A percentile compares a stretch with the other conserved stretches of the same genome.
These are phyloP conservation scores for Trididemnum clinides DNA, from an alignment of 23 tunicate genomes.

Conservation along the genomic window DNA sequence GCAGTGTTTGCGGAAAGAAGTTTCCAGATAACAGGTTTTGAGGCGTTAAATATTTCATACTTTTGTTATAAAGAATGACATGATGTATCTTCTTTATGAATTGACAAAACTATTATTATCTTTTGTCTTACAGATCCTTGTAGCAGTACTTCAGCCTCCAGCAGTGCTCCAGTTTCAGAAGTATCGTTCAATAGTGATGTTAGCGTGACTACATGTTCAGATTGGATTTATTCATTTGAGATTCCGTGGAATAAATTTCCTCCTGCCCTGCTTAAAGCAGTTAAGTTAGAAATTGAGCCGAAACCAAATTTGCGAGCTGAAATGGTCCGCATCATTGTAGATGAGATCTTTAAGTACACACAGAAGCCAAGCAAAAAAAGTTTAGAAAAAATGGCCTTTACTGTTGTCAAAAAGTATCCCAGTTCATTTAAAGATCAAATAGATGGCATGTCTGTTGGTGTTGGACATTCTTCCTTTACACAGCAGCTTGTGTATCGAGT, in stretches of 20 bases:
- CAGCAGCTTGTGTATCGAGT: neutral
- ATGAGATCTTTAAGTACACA: neutral
- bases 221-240: neutral
- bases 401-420: slow-evolving; percentile 13
- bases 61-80: too few species aligned
- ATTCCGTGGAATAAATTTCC: slow-evolving; percentile 19
- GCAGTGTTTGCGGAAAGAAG: too few species aligned
- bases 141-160: too few species aligned
- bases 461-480: slow-evolving; percentile 3
- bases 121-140: too few species aligned
- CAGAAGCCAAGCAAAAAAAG: neutral
- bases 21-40: too few species aligned
- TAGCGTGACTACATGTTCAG: neutral
- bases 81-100: too few species aligned
- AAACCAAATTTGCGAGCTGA: neutral
- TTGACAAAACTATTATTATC: too few species aligned
- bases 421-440: slow-evolving; percentile 15
- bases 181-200: neutral
- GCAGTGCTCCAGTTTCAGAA: neutral
- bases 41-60: too few species aligned
- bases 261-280: neutral
- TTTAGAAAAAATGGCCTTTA: neutral
- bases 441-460: slow-evolving; percentile 2
- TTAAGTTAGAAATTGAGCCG: neutral
- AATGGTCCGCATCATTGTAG: slow-evolving; percentile 20